Base-by-base conservation (phyloP, 53 echinoderm and acorn worm genomes). In the Apostichopus leukothele region DNA sequence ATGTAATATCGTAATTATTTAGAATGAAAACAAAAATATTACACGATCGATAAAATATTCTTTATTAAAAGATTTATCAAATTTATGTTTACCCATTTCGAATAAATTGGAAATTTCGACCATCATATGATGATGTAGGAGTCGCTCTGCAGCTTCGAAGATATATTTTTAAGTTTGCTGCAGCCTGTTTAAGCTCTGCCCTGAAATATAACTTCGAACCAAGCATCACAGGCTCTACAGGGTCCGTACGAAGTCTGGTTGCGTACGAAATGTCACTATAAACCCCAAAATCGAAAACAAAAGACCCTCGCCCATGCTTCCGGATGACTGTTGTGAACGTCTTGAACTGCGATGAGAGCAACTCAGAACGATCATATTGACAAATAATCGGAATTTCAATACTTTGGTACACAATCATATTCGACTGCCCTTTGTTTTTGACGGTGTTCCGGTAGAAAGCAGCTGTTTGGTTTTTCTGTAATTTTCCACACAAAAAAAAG, bases 111-210 rank as follows among this genome's bases (percentile, higher is more conserved):
- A 25, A 85, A 2, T 67, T 26, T 63, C 27, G 20, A 50, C 22
- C 50, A 68, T 66, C 50, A 39, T 85, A 85, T 25, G 55, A 5
- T 6, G 5, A 13, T 7, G 85, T 63, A 14, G 67, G 66, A 11
- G 85, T 85, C 9, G 85, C 85, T 50, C 67, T 59, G 50, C 85
- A 85, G 18, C 67, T 67, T 20, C 85, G 85, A 4, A 85, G 85
- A 25, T 85, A 60, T 20, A 85, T 67, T 50, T 85, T 13, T 66
- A 85, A 85, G 16, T 85, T 85, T 13, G 9, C 50, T 39, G 85
- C 22, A 7, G 85, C 20, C 5, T 50, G 61, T 20, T 25, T 67
- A 10, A 85, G 12, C 7, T 85, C 67, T 66, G 67, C 85, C 12
- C 85, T 23, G 67, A 85, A 85, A 20, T 85, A 85, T 9, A 85